Evolutionary conservation across 2,113 vertebrate genomes (phyloP), one percentile per base, ranked within the genome.

Genomic region (Cyanoderma ruficeps): DNA sequence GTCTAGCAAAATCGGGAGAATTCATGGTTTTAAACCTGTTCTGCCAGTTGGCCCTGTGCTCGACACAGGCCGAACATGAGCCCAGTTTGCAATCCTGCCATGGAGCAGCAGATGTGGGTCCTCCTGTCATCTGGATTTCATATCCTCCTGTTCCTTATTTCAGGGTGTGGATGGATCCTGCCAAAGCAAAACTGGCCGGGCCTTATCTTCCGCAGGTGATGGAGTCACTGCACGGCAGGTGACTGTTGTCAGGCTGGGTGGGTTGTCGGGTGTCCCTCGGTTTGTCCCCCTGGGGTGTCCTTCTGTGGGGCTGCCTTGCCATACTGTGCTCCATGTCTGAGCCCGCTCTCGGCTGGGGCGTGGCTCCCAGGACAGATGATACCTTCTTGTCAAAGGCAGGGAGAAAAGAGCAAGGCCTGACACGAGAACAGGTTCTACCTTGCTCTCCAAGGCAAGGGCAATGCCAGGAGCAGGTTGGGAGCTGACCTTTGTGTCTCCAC

Each of bases 401-500:
- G 41, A 57, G 69, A 82, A 96, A 89, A 87, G 71, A 56, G 35
- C 47, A 27, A 64, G 52, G 55, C 60, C 67, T 94, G 89, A 76
- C 28, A 18, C 2, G n/a, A 71, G 63, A 90, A 74, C 67, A 94
- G 39, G 52, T 64, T 75, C 79, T 57, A 24, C 82, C 61, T 81
- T 65, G 37, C 85, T 94, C 63, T 87, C 64, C 70, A 60, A 87
- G 41, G 42, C 88, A 96, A 94, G 83, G 72, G 59, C 37, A 79
- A 53, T 35, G 81, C 92, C 89, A 89, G 92, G 93, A 93, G 57
- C 33, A 37, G 70, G 59, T 19, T 53, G 78, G 93, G 70, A 69
- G 59, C 41, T 97, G 97, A 97, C 97, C 92, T 97, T 97, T 69
- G 16, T 42, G 49, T 65, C 41, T 79, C 46, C 15, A 41, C 81